These are phyloP conservation scores for Empis stercorea DNA, from an alignment of 2,888 invertebrate genomes.

Conservation along the genomic window DNA sequence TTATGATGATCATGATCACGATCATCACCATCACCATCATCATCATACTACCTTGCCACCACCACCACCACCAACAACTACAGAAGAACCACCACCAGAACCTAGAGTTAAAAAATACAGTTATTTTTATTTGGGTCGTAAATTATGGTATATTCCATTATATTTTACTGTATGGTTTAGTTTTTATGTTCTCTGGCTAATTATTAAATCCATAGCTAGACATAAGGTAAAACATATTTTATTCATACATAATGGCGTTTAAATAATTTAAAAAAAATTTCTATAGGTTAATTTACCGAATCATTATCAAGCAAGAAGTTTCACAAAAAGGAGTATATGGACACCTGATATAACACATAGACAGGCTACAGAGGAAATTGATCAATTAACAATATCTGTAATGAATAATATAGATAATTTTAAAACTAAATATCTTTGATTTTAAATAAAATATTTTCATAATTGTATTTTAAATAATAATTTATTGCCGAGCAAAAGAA, in stretches of 20 bases:
- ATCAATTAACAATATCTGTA: conserved; percentile 29
- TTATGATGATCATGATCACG: conserved; percentile 20
- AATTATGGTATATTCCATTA: conserved; percentile 56
- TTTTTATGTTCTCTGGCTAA: conserved; percentile 50
- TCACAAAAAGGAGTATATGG: not conserved
- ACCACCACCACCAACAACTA: conserved; percentile 23
- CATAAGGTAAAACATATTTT: conserved; percentile 42
- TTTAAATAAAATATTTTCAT: too few species aligned
- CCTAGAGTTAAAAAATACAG: conserved; percentile 46
- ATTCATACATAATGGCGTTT: too few species aligned
- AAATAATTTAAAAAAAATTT: not conserved
- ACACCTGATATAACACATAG: conserved; percentile 16
- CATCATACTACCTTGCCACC: conserved; percentile 9
- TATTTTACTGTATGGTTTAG: conserved; percentile 51
- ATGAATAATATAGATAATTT: conserved; percentile 33
- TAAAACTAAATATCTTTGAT: conserved; percentile 22
- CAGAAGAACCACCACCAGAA: conserved; percentile 27
- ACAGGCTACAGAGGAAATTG: conserved; percentile 24
- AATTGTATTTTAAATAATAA: too few species aligned
- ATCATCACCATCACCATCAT: conserved; percentile 15
- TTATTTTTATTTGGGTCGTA: conserved; percentile 55
- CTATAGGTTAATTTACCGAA: conserved; percentile 33
- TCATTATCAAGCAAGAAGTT: conserved; percentile 27
- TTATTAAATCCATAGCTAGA: conserved; percentile 52
- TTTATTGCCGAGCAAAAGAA: too few species aligned